These are phyloP conservation scores for Eurytoma californica DNA, from an alignment of 2,888 invertebrate genomes.

Conservation along the genomic window DNA sequence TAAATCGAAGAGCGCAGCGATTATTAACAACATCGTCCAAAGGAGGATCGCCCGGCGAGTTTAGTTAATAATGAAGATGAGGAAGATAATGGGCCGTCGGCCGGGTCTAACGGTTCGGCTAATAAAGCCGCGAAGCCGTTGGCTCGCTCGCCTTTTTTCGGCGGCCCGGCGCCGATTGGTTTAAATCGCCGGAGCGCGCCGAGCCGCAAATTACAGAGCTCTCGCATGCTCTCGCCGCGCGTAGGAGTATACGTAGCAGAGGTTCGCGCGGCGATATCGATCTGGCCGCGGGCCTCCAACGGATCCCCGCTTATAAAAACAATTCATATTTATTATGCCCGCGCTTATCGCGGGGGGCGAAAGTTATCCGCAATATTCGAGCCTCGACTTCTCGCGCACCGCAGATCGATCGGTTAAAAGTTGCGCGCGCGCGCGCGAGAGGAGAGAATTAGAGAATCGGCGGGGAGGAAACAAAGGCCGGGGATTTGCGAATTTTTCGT, in stretches of 20 bases:
- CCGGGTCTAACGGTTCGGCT: slow-evolving; percentile 36
- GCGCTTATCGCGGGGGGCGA: slow-evolving; percentile 63
- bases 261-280: neutral
- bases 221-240: no score
- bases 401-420: no score
- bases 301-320: slow-evolving; percentile 65
- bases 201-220: neutral
- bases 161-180: slow-evolving; percentile 28
- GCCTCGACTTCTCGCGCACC: no score
- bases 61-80: no score
- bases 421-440: no score
- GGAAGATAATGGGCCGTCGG: neutral
- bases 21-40: no score
- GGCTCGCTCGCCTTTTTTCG: neutral
- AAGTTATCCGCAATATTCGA: slow-evolving; percentile 60
- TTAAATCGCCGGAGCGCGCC: slow-evolving; percentile 36
- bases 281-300: neutral
- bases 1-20: no score
- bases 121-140: slow-evolving; percentile 27
- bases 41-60: no score
- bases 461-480: neutral
- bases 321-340: slow-evolving; percentile 69
- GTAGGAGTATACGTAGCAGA: no score
- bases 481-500: neutral
- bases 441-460: no score